Evolutionary conservation across 2,113 vertebrate genomes (phyloP).

Genomic region (Setophaga petechia): DNA sequence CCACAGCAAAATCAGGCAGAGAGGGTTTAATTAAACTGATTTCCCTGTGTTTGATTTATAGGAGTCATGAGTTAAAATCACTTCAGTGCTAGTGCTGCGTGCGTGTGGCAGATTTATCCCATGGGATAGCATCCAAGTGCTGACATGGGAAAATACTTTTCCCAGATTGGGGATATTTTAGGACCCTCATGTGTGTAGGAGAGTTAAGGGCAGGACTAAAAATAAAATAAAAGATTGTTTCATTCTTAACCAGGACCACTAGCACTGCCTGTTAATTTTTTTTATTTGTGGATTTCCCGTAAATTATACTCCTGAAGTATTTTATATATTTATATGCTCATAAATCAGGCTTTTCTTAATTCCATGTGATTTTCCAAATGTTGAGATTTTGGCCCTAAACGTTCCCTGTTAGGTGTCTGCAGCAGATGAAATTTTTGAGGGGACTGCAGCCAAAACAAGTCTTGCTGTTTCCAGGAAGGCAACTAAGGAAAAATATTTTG

Average conservation of each 20-base stretch:
- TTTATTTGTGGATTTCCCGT: neutral
- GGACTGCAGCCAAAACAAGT: neutral
- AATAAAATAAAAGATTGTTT: conserved; percentile 17
- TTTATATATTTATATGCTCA: neutral
- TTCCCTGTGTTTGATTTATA: neutral
- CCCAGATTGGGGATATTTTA: conserved; percentile 39
- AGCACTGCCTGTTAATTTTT: neutral
- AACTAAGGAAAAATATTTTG: neutral
- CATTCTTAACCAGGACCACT: neutral
- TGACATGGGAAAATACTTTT: conserved; percentile 51
- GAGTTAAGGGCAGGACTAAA: neutral
- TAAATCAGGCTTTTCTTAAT: neutral
- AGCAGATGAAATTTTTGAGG: neutral
- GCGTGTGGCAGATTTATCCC: neutral
- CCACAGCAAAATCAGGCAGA: neutral
- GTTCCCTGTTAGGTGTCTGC: neutral
- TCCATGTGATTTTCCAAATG: neutral
- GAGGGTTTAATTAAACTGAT: neutral
- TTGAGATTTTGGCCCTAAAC: neutral
- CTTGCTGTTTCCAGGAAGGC: neutral
- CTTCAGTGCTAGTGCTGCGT: neutral
- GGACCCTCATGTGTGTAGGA: neutral
- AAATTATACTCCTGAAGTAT: neutral
- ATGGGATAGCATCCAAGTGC: conserved; percentile 13
- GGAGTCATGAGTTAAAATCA: neutral